Percentiles rank a stretch among this genome's conserved stretches.
phyloP scores from a whole-genome alignment of 2,113 vertebrate genomes.

The Holacanthus passer region DNA sequence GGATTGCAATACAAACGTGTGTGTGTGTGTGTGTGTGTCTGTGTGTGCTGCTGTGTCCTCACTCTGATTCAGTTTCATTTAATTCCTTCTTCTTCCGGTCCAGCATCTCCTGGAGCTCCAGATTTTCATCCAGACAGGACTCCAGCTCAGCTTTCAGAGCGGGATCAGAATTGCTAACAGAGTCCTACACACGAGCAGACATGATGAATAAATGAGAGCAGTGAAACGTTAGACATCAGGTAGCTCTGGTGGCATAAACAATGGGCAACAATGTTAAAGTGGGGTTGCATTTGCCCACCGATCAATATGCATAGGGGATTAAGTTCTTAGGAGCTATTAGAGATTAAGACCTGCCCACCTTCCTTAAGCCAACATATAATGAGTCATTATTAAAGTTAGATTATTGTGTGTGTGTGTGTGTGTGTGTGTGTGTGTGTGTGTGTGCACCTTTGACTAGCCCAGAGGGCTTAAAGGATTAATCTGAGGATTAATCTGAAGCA shows the following conservation, averaged over 20 bases:
- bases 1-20: too few species aligned
- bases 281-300: constrained; percentile 28
- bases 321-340: constrained; percentile 70
- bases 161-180: constrained; percentile 66
- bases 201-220: constrained; percentile 72
- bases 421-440: constrained; percentile 25
- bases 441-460: constrained; percentile 51
- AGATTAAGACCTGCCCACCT: constrained; percentile 68
- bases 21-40: constrained; percentile 23
- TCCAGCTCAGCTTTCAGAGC: constrained; percentile 86
- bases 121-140: constrained; percentile 87
- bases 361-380: constrained; percentile 67
- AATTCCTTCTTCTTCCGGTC: constrained; percentile 87
- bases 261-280: constrained; percentile 48
- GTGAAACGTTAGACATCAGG: constrained; percentile 63
- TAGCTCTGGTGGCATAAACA: constrained; percentile 50
- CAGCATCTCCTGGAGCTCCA: constrained; percentile 85
- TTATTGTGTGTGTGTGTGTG: constrained; percentile 35
- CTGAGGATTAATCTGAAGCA: constrained; percentile 72
- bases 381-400: constrained; percentile 65
- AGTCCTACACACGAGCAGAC: constrained; percentile 73
- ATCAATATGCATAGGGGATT: constrained; percentile 72
- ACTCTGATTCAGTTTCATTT: constrained; percentile 89
- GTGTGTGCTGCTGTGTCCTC: constrained; percentile 63
- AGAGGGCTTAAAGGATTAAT: constrained; percentile 73